phyloP scores from a whole-genome alignment of 2,113 vertebrate species.

The Lepus timidus region DNA sequence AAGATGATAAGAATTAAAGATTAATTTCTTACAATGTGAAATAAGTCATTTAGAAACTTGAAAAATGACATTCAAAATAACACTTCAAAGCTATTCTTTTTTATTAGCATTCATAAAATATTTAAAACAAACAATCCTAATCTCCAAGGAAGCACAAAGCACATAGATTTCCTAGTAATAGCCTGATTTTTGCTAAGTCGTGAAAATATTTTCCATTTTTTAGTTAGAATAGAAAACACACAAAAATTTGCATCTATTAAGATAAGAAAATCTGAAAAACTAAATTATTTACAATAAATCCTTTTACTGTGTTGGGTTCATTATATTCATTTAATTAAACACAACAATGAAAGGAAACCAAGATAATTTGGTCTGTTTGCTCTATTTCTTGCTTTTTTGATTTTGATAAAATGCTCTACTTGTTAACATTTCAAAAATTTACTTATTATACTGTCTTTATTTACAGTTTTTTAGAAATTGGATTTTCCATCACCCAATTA shows the following conservation, averaged over 20 bases:
- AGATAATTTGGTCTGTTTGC: not conserved
- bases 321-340: slow-evolving; percentile 62
- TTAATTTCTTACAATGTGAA: not conserved
- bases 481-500: not conserved
- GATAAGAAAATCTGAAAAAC: slow-evolving; percentile 61
- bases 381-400: not conserved
- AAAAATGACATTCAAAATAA: slow-evolving; percentile 39
- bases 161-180: slow-evolving; percentile 13
- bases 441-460: not conserved
- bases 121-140: slow-evolving; percentile 49
- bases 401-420: not conserved
- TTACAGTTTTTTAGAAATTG: slow-evolving; percentile 19
- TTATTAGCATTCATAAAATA: slow-evolving; percentile 32
- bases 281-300: slow-evolving; percentile 43
- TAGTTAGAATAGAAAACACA: not conserved
- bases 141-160: slow-evolving; percentile 46
- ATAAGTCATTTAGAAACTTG: slow-evolving; percentile 29
- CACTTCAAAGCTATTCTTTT: slow-evolving; percentile 18
- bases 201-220: slow-evolving; percentile 32
- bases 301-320: not conserved
- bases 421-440: not conserved
- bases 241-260: slow-evolving; percentile 45
- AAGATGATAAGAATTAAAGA: slow-evolving; percentile 6
- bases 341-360: slow-evolving; percentile 24
- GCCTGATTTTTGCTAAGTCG: slow-evolving; percentile 30